Conservation (phyloP, 23 tunicate genomes). For the Halocynthia roretzi region DNA sequence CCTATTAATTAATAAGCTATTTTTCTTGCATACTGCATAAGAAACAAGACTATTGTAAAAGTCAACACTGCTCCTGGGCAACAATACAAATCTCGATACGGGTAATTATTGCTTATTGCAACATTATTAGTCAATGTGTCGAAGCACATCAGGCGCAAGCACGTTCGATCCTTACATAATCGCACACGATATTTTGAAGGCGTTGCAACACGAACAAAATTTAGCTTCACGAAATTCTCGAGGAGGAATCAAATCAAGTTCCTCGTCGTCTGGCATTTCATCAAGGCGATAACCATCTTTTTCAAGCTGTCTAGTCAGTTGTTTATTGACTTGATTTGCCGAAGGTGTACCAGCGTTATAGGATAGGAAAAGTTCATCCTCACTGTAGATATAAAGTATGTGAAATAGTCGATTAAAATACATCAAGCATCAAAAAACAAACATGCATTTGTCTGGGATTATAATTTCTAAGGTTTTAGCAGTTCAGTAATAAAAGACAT, state of each 20-base stretch:
- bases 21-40: no score
- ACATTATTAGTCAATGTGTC: no score
- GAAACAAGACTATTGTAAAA: no score
- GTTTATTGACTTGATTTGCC: constrained; percentile 62
- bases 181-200: constrained; percentile 32
- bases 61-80: no score
- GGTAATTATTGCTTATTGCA: no score
- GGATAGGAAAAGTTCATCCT: constrained; percentile 73
- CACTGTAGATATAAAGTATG: constrained; percentile 28
- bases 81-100: no score
- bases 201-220: constrained; percentile 72
- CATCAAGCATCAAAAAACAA: background rate
- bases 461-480: no score
- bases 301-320: constrained; percentile 71
- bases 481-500: no score
- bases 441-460: no score
- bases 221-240: constrained; percentile 60
- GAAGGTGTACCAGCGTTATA: constrained; percentile 26
- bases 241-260: constrained; percentile 86
- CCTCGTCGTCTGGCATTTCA: constrained; percentile 85
- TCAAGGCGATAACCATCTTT: constrained; percentile 86
- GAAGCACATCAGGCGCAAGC: background rate
- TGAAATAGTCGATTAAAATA: background rate
- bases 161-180: constrained; percentile 13
- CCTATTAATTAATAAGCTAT: no score